A percentile compares a stretch with the other conserved stretches of the same genome.
These are phyloP conservation scores for Steatornis caripensis DNA, from an alignment of 2,113 vertebrate species.

Conservation along the genomic window DNA sequence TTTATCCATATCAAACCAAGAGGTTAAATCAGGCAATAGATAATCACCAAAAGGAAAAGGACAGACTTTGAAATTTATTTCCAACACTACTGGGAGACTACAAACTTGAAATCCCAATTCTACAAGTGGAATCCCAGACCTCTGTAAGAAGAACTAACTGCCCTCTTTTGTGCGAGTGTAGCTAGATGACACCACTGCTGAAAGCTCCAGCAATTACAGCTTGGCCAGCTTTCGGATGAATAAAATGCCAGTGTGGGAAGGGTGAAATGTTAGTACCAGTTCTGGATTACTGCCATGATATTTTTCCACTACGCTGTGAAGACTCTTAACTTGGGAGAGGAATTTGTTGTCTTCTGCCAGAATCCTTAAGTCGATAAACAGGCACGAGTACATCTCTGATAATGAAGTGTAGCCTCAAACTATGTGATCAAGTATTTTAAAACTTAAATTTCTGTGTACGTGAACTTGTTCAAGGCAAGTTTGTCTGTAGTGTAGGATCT, in stretches of 20 bases:
- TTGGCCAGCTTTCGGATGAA: neutral
- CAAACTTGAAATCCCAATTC: neutral
- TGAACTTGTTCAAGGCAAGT: neutral
- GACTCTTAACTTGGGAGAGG: neutral
- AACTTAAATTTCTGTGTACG: neutral
- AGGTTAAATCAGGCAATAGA: neutral
- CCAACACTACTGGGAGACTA: neutral
- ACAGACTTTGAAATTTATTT: neutral
- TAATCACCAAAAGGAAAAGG: neutral
- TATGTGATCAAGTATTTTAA: neutral
- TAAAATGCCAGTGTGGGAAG: constrained; percentile 37
- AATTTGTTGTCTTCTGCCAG: neutral
- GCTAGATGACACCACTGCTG: neutral
- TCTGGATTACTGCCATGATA: constrained; percentile 1
- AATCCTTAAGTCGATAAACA: neutral
- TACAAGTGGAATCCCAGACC: neutral
- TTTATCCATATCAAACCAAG: neutral
- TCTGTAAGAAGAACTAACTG: neutral
- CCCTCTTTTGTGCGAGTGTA: neutral
- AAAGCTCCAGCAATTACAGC: constrained; percentile 18
- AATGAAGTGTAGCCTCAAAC: neutral
- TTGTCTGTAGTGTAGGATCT: neutral
- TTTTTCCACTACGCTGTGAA: neutral
- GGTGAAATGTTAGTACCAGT: constrained; percentile 24
- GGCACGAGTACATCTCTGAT: neutral